These are phyloP conservation scores for Choreutis nemorana DNA, from an alignment of 2,888 invertebrate genomes.

Conservation along the genomic window DNA sequence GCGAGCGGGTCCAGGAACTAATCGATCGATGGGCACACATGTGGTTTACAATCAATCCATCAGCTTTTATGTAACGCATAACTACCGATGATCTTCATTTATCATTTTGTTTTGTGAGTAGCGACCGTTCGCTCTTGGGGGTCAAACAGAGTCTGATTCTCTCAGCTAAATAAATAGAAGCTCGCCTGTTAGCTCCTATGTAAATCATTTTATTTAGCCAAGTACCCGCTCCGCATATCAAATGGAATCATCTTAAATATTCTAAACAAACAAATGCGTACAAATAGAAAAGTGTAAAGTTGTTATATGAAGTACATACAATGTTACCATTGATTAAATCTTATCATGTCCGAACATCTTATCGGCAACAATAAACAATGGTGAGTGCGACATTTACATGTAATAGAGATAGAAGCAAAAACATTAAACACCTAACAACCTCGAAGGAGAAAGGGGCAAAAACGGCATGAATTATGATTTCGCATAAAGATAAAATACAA, in stretches of 20 bases:
- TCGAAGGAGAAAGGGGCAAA: conserved; percentile 37
- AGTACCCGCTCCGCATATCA: no score
- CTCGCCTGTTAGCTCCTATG: no score
- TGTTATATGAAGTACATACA: no score
- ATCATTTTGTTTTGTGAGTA: conserved; percentile 62
- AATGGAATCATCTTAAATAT: no score
- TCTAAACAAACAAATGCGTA: no score
- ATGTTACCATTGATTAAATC: conserved; percentile 25
- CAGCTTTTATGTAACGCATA: conserved; percentile 58
- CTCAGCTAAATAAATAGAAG: no score
- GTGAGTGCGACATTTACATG: conserved; percentile 40
- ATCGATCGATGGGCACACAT: conserved; percentile 56
- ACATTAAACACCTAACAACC: conserved; percentile 48
- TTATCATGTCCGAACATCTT: conserved; percentile 33
- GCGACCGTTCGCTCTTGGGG: conserved; percentile 46
- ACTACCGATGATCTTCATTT: conserved; percentile 61
- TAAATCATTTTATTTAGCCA: no score
- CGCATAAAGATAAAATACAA: conserved; percentile 63
- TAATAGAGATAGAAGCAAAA: conserved; percentile 37
- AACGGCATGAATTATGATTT: conserved; percentile 61
- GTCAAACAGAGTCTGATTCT: no score
- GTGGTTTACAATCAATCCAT: conserved; percentile 61
- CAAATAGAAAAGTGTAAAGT: no score
- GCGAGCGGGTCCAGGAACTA: conserved; percentile 49
- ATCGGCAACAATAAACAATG: conserved; percentile 41